Conservation (phyloP, 2,888 invertebrate genomes). For the Reticulitermes lucifugus region DNA sequence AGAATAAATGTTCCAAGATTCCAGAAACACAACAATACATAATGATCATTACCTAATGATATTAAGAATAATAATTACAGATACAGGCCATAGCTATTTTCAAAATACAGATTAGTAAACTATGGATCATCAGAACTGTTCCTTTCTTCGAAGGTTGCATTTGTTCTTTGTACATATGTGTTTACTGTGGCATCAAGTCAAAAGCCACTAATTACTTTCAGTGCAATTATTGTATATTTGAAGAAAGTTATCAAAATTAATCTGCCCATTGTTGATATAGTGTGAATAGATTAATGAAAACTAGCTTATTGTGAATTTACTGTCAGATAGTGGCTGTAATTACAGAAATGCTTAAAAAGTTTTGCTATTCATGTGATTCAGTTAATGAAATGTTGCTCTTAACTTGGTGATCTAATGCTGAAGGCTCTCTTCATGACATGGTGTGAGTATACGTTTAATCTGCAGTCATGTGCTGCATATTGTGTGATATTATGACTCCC, state of each 20-base stretch:
- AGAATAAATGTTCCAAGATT: no score
- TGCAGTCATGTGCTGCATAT: neutral
- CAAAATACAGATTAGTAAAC: no score
- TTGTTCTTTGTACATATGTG: no score
- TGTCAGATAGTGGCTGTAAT: neutral
- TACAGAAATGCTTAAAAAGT: neutral
- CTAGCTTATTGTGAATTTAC: neutral
- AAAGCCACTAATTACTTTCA: no score
- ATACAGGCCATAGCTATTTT: no score
- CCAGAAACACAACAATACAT: no score
- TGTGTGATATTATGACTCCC: neutral
- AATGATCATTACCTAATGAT: no score
- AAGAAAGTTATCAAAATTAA: slow-evolving; percentile 1
- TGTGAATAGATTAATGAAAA: slow-evolving; percentile 19
- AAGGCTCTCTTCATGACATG: neutral
- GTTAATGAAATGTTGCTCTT: slow-evolving; percentile 5
- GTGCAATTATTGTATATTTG: no score
- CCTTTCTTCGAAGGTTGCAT: no score
- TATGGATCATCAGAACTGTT: no score
- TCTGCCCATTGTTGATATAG: neutral
- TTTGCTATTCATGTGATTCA: neutral
- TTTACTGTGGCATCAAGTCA: no score
- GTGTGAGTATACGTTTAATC: neutral
- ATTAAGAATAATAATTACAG: no score
- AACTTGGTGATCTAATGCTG: slow-evolving; percentile 23